Evolutionary conservation across 2,797 vertebrate species (phyloP).

Genomic region (Ceyx erithaca): DNA sequence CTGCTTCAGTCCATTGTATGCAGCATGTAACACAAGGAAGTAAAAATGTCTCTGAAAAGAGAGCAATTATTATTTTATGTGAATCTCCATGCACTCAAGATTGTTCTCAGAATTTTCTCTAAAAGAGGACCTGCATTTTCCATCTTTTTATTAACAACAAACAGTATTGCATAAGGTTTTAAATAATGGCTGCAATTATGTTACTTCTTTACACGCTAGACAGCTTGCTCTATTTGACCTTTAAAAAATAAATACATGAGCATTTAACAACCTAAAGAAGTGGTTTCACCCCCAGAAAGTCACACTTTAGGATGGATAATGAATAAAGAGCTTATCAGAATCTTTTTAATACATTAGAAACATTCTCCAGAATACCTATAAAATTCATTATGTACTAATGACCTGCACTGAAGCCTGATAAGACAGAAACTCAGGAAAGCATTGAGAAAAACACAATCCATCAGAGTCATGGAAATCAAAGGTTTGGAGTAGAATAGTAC

Average conservation of each 20-base stretch:
- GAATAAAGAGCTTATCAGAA: constrained; percentile 47
- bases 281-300: not conserved
- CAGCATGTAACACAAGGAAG: not conserved
- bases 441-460: constrained; percentile 18
- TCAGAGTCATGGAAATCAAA: constrained; percentile 21
- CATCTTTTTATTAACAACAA: not conserved
- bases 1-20: not conserved
- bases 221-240: constrained; percentile 4
- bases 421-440: constrained; percentile 14
- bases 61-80: not conserved
- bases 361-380: constrained; percentile 57
- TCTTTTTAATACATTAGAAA: constrained; percentile 30
- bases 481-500: not conserved
- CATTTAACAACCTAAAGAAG: constrained; percentile 32
- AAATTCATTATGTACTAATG: constrained; percentile 54
- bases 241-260: not conserved
- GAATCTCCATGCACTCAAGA: not conserved
- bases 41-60: not conserved
- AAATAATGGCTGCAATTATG: not conserved
- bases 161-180: not conserved
- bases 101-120: not conserved
- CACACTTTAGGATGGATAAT: not conserved
- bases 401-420: constrained; percentile 40
- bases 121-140: not conserved
- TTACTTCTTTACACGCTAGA: not conserved